A percentile compares a stretch with the other conserved stretches of the same genome.
These are phyloP conservation scores for Cotesia congregata DNA, from an alignment of 2,888 invertebrate genomes.

Conservation along the genomic window DNA sequence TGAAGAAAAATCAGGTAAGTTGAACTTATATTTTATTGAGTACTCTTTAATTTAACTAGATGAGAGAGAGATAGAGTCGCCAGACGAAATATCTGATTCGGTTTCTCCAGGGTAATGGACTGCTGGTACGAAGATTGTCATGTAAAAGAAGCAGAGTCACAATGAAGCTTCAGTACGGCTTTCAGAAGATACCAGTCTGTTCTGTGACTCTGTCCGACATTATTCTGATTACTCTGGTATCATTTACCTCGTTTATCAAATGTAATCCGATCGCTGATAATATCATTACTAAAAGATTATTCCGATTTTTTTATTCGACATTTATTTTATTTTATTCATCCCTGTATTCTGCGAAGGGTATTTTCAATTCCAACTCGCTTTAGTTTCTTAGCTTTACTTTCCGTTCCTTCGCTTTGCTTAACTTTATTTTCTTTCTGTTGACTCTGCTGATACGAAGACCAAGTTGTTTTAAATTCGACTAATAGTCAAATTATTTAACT, in stretches of 20 bases:
- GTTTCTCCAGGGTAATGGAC: constrained; percentile 43
- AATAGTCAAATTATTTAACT: neutral
- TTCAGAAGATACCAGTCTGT: constrained; percentile 28
- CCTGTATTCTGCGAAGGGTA: neutral
- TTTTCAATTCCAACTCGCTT: neutral
- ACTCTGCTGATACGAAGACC: neutral
- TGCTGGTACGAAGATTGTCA: constrained; percentile 48
- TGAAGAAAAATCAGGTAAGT: neutral
- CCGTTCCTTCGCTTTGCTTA: neutral
- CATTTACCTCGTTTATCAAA: constrained; percentile 40
- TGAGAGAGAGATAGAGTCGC: neutral
- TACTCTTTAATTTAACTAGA: neutral
- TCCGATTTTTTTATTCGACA: constrained; percentile 10
- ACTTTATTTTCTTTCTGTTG: neutral
- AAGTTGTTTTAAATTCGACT: neutral
- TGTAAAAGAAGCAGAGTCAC: constrained; percentile 44
- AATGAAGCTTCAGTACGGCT: constrained; percentile 32
- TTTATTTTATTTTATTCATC: neutral
- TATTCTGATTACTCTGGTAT: constrained; percentile 59
- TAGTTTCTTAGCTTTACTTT: neutral
- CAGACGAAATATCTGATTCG: neutral
- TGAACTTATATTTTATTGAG: neutral
- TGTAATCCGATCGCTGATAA: constrained; percentile 16
- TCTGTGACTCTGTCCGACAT: constrained; percentile 40
- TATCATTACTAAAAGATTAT: constrained; percentile 13